These are phyloP conservation scores for Amphipoea lucens DNA, from an alignment of 2,888 invertebrate genomes.

Conservation along the genomic window DNA sequence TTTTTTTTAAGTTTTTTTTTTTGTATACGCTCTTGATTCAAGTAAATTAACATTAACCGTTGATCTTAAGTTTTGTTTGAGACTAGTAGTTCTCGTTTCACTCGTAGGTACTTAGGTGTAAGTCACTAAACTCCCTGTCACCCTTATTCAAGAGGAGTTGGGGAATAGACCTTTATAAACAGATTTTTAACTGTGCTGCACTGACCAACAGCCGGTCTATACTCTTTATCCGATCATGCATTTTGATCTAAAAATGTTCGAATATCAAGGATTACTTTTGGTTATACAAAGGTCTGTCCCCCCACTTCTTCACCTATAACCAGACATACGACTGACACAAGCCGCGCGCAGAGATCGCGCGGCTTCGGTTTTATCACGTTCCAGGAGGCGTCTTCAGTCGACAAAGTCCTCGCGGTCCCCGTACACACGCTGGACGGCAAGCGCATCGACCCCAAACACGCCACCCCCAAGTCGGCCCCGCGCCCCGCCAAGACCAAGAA, in stretches of 20 bases:
- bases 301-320: not conserved
- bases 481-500: slow-evolving; percentile 97
- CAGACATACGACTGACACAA: slow-evolving; percentile 35
- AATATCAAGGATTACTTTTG: not conserved
- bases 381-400: slow-evolving; percentile 96
- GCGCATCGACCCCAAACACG: slow-evolving; percentile 98
- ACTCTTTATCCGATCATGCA: too few relatives aligned
- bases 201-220: not conserved
- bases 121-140: slow-evolving; percentile 53
- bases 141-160: not conserved
- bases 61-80: slow-evolving; percentile 59
- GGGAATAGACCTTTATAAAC: slow-evolving; percentile 22
- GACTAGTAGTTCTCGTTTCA: slow-evolving; percentile 61
- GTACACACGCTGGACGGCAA: slow-evolving; percentile 97
- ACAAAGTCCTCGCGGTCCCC: slow-evolving; percentile 97
- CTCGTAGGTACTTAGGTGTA: slow-evolving; percentile 60
- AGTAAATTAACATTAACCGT: slow-evolving; percentile 53
- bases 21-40: slow-evolving; percentile 60
- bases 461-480: slow-evolving; percentile 97
- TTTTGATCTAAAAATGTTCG: not conserved
- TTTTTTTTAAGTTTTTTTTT: not conserved
- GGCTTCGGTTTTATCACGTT: slow-evolving; percentile 98
- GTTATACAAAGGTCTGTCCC: slow-evolving; percentile 23
- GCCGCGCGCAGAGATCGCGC: slow-evolving; percentile 95
- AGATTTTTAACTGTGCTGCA: not conserved